Conservation (phyloP, 2,797 vertebrate species). For the Sebastolobus alascanus region DNA sequence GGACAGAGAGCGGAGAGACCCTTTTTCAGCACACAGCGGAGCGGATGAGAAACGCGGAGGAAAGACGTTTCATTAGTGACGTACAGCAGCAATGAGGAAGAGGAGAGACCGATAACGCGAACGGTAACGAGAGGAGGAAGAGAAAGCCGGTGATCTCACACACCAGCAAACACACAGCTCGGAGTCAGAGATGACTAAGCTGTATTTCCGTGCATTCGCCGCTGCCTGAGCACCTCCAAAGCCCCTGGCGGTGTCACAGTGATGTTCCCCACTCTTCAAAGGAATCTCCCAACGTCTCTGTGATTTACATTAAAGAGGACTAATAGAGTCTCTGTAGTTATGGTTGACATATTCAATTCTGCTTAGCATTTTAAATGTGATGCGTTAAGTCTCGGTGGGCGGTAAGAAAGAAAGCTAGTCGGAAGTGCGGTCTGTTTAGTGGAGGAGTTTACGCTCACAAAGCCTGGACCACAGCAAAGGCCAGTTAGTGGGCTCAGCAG, state of each 20-base stretch:
- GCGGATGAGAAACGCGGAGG: conserved; percentile 33
- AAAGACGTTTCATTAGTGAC: conserved; percentile 48
- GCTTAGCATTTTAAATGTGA: conserved; percentile 70
- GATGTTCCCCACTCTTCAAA: conserved; percentile 68
- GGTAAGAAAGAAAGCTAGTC: conserved; percentile 26
- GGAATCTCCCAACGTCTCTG: conserved; percentile 53
- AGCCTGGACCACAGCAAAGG: conserved; percentile 35
- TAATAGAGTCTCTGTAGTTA: conserved; percentile 62
- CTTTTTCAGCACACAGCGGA: conserved; percentile 32
- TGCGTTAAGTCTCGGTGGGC: conserved; percentile 42
- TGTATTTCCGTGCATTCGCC: conserved; percentile 61
- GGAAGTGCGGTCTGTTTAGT: conserved; percentile 39
- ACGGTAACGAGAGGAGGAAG: conserved; percentile 22
- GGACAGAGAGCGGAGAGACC: conserved; percentile 25
- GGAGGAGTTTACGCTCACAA: conserved; percentile 43
- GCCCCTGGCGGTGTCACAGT: conserved; percentile 56
- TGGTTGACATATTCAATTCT: conserved; percentile 65
- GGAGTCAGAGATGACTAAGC: conserved; percentile 74
- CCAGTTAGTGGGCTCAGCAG: conserved; percentile 4
- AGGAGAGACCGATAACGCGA: background rate
- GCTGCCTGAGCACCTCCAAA: conserved; percentile 61
- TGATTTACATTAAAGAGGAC: conserved; percentile 70
- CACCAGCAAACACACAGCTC: conserved; percentile 50
- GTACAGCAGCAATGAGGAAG: conserved; percentile 33
- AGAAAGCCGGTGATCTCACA: conserved; percentile 52